These are phyloP conservation scores for Carassius carassius DNA, from an alignment of 2,113 vertebrate genomes.

Conservation along the genomic window DNA sequence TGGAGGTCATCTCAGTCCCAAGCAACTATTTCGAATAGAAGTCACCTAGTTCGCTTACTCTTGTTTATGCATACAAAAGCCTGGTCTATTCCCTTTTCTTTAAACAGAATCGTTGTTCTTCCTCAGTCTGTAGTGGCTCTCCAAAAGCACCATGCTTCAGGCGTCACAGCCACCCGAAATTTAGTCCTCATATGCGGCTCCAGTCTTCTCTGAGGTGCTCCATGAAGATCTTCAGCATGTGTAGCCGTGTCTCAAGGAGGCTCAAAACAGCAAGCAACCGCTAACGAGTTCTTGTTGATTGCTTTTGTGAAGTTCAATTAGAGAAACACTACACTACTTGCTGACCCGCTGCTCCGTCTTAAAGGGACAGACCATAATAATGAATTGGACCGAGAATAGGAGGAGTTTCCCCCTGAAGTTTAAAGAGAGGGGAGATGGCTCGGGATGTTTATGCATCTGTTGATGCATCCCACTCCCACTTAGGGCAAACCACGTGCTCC, in stretches of 20 bases:
- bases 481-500: slow-evolving; percentile 57
- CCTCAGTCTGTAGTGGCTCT: slow-evolving; percentile 66
- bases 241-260: slow-evolving; percentile 60
- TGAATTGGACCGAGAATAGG: slow-evolving; percentile 82
- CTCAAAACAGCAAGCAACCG: slow-evolving; percentile 68
- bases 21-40: slow-evolving; percentile 61
- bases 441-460: slow-evolving; percentile 74
- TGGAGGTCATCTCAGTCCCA: slow-evolving; percentile 82
- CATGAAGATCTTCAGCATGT: slow-evolving; percentile 73
- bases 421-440: slow-evolving; percentile 65
- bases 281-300: slow-evolving; percentile 85
- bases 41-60: slow-evolving; percentile 64
- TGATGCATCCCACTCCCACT: slow-evolving; percentile 69
- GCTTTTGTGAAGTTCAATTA: slow-evolving; percentile 80
- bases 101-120: slow-evolving; percentile 58
- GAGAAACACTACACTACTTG: slow-evolving; percentile 77
- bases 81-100: slow-evolving; percentile 47
- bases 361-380: slow-evolving; percentile 80
- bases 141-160: slow-evolving; percentile 75
- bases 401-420: slow-evolving; percentile 78
- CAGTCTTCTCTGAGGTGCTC: slow-evolving; percentile 70
- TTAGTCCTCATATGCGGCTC: slow-evolving; percentile 70
- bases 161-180: slow-evolving; percentile 66
- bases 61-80: slow-evolving; percentile 47
- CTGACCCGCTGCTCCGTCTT: slow-evolving; percentile 82